Evolutionary conservation across 2,113 vertebrate species (phyloP).

Genomic region (Oceanodroma tethys): DNA sequence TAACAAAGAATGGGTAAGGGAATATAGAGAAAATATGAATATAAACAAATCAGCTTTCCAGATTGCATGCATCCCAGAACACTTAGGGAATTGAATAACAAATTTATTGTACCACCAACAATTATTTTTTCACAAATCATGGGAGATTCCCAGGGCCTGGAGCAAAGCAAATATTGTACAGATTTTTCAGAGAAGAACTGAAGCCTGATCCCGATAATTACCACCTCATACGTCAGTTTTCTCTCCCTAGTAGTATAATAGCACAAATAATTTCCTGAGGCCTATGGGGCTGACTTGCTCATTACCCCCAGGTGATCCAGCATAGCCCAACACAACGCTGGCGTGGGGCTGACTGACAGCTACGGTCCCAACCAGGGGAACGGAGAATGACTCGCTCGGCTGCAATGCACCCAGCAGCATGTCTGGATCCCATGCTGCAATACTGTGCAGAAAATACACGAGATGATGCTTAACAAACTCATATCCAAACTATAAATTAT

Average conservation of each 20-base stretch:
- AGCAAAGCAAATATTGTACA: constrained; percentile 49
- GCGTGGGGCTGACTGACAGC: neutral
- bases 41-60: constrained; percentile 49
- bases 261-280: neutral
- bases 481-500: neutral
- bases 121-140: constrained; percentile 61
- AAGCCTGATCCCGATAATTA: constrained; percentile 9
- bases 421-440: neutral
- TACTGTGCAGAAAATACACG: neutral
- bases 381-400: neutral
- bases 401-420: rapidly evolving
- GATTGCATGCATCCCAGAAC: neutral
- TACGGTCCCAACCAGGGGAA: neutral
- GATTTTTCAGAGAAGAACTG: constrained; percentile 28
- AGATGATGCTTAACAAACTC: neutral
- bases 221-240: neutral
- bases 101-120: constrained; percentile 32
- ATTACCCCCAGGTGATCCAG: neutral
- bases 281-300: neutral
- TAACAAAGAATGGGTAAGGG: constrained; percentile 38
- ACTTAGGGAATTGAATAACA: constrained; percentile 39
- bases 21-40: constrained; percentile 27
- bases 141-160: constrained; percentile 51
- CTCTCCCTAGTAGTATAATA: neutral
- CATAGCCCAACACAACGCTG: neutral